These are phyloP conservation scores for Anastrepha obliqua DNA, from an alignment of 1,140 invertebrate genomes.

Conservation along the genomic window DNA sequence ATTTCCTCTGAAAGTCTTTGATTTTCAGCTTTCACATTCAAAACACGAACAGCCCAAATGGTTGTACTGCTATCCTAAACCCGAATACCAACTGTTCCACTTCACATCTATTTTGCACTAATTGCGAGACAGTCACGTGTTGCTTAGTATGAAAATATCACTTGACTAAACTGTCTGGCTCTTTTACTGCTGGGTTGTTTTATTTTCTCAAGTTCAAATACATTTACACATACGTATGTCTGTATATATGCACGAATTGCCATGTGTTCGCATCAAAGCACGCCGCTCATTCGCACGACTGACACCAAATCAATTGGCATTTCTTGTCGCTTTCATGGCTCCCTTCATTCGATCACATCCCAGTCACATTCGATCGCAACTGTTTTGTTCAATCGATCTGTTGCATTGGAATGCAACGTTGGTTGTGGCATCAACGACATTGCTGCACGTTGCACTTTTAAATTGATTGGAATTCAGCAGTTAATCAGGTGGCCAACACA, in stretches of 20 bases:
- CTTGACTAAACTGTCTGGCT: too few relatives aligned
- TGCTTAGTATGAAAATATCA: too few relatives aligned
- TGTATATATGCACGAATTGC: too few relatives aligned
- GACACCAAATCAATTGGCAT: conserved; percentile 54
- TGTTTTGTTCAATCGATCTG: conserved; percentile 48
- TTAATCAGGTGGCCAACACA: conserved; percentile 42
- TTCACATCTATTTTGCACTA: too few relatives aligned
- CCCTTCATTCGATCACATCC: not conserved
- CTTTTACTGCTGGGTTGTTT: not conserved
- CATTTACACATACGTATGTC: not conserved
- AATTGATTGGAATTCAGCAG: conserved; percentile 52
- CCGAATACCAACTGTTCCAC: too few relatives aligned
- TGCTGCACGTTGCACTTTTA: conserved; percentile 49
- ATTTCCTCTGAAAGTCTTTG: too few relatives aligned
- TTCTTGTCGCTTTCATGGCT: conserved; percentile 20
- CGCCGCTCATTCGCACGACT: conserved; percentile 16
- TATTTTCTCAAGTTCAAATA: not conserved
- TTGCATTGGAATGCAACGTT: conserved; percentile 27
- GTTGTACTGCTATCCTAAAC: too few relatives aligned
- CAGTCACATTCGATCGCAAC: conserved; percentile 31
- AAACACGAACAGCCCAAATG: too few relatives aligned
- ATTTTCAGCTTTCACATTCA: too few relatives aligned
- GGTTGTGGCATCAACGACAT: not conserved
- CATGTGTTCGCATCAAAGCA: not conserved
- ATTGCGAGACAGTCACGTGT: too few relatives aligned